Conservation (phyloP, 2,797 vertebrate genomes). For the Cyclopterus lumpus region DNA sequence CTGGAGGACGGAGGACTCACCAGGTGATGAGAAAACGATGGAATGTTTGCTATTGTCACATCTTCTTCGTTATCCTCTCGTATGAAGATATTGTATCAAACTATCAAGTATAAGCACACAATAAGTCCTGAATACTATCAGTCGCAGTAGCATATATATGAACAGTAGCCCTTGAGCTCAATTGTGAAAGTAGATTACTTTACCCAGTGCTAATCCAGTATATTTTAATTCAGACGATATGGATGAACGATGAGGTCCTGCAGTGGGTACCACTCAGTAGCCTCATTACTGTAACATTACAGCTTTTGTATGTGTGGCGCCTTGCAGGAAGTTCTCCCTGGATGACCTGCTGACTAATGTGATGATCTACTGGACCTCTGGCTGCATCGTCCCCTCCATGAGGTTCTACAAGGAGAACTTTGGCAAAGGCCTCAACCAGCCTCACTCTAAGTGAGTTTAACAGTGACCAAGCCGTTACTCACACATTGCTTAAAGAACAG, state of each 20-base stretch:
- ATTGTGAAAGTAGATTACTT: not conserved
- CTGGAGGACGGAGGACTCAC: constrained; percentile 89
- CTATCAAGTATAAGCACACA: not conserved
- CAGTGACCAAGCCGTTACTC: not conserved
- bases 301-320: constrained; percentile 2
- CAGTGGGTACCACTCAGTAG: not conserved
- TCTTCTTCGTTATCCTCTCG: not conserved
- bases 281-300: not conserved
- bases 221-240: not conserved
- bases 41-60: not conserved
- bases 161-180: not conserved
- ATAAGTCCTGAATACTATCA: not conserved
- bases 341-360: constrained; percentile 91
- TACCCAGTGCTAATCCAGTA: not conserved
- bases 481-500: not conserved
- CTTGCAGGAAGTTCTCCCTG: constrained; percentile 87
- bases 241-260: not conserved
- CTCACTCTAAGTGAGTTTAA: constrained; percentile 73
- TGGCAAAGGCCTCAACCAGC: constrained; percentile 56
- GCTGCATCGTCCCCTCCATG: constrained; percentile 90
- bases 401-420: constrained; percentile 92
- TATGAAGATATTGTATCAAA: not conserved
- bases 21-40: constrained; percentile 73
- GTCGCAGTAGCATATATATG: not conserved
- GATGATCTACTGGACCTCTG: constrained; percentile 93